Conservation (phyloP, 2,888 invertebrate species). For the Mythimna lalbum region DNA sequence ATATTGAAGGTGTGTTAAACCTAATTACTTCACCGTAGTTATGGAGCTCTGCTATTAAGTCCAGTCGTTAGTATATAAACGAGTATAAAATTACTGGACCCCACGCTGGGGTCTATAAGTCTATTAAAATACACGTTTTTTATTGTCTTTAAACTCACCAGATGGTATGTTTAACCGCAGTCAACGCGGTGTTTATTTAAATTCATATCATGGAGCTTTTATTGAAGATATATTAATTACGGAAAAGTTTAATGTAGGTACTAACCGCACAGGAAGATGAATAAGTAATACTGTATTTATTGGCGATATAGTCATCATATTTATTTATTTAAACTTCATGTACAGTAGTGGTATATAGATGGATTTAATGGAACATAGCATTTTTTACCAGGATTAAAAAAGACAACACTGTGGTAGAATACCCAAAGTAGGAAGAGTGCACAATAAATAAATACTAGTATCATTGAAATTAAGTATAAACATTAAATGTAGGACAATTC, state of each 20-base stretch:
- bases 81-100: conserved; percentile 78
- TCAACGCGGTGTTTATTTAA: conserved; percentile 74
- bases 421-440: no score
- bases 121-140: conserved; percentile 80
- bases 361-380: no score
- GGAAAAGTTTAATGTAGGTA: conserved; percentile 6
- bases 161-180: conserved; percentile 66
- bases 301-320: background rate
- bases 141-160: conserved; percentile 67
- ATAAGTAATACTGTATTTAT: background rate
- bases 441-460: no score
- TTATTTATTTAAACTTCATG: no score
- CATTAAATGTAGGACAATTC: no score
- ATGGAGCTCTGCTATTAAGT: conserved; percentile 71
- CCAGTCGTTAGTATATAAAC: conserved; percentile 74
- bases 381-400: no score
- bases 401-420: no score
- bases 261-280: background rate
- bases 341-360: no score
- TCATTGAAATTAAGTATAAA: no score
- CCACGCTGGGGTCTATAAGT: conserved; percentile 80
- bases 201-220: conserved; percentile 64
- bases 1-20: conserved; percentile 41
- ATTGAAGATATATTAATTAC: conserved; percentile 20
- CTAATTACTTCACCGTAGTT: conserved; percentile 55